Conservation (phyloP, 2,888 invertebrate species). For the Latheticus oryzae region DNA sequence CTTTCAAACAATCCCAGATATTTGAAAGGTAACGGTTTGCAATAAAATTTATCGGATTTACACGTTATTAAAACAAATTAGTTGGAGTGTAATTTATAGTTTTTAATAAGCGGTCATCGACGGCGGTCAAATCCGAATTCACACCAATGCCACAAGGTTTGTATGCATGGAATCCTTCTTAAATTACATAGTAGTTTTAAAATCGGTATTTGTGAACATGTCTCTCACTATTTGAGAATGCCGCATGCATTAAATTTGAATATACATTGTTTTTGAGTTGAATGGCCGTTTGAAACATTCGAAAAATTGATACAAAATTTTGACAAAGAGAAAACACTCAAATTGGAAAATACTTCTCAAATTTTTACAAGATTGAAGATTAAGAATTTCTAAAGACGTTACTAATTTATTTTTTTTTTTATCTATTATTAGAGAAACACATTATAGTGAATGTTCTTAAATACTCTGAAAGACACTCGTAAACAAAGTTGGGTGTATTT, state of each 20-base stretch:
- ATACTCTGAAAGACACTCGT: too few relatives aligned
- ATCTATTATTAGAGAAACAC: too few relatives aligned
- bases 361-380: too few relatives aligned
- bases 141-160: constrained; percentile 5
- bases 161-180: constrained; percentile 38
- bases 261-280: too few relatives aligned
- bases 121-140: constrained; percentile 20
- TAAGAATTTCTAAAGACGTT: too few relatives aligned
- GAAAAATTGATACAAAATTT: too few relatives aligned
- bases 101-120: constrained; percentile 37
- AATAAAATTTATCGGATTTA: constrained; percentile 43
- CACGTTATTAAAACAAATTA: constrained; percentile 42
- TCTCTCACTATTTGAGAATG: constrained; percentile 32
- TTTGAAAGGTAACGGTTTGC: constrained; percentile 38
- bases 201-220: constrained; percentile 41
- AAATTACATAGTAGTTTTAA: constrained; percentile 37
- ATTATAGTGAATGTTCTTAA: too few relatives aligned
- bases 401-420: too few relatives aligned
- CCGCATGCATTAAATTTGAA: constrained; percentile 24
- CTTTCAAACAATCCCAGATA: constrained; percentile 11
- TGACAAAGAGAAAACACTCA: too few relatives aligned
- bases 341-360: too few relatives aligned
- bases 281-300: too few relatives aligned
- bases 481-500: too few relatives aligned
- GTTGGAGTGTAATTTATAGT: constrained; percentile 38